Evolutionary conservation across 2,113 vertebrate genomes (phyloP).

Genomic region (Pandion haliaetus): DNA sequence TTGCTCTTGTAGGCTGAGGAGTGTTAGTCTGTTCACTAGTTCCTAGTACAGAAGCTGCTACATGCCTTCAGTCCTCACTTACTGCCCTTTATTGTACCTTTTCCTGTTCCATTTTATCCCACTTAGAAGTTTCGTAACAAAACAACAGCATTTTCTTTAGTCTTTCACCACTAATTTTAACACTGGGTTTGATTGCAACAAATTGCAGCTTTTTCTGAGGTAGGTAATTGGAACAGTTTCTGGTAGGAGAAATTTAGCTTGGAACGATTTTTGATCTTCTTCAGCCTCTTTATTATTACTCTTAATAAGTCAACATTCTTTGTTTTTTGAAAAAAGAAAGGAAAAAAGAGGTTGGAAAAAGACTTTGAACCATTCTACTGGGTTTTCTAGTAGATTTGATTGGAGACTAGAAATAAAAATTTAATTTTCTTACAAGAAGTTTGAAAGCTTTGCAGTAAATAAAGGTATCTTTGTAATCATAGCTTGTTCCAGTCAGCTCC

Average conservation of each 20-base stretch:
- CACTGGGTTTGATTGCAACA: not conserved
- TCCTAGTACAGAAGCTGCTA: not conserved
- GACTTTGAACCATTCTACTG: not conserved
- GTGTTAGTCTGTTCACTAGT: not conserved
- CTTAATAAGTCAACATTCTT: not conserved
- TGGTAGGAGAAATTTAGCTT: not conserved
- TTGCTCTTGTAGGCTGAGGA: not conserved
- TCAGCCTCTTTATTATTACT: not conserved
- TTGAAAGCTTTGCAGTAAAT: not conserved
- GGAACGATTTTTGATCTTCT: not conserved
- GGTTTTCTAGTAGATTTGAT: not conserved
- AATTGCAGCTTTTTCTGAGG: not conserved
- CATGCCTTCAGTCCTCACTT: rapidly evolving
- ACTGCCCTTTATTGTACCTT: not conserved
- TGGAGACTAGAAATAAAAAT: not conserved
- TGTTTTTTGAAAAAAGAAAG: not conserved
- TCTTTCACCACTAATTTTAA: not conserved
- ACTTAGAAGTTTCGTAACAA: not conserved
- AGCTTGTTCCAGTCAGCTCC: not conserved
- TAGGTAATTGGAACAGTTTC: not conserved
- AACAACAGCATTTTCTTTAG: not conserved
- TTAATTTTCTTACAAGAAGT: not conserved
- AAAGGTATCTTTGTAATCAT: not conserved
- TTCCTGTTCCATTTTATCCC: not conserved
- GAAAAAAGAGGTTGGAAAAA: not conserved